phyloP scores from a whole-genome alignment of 2,888 invertebrate genomes.

The Norana najaformis region DNA sequence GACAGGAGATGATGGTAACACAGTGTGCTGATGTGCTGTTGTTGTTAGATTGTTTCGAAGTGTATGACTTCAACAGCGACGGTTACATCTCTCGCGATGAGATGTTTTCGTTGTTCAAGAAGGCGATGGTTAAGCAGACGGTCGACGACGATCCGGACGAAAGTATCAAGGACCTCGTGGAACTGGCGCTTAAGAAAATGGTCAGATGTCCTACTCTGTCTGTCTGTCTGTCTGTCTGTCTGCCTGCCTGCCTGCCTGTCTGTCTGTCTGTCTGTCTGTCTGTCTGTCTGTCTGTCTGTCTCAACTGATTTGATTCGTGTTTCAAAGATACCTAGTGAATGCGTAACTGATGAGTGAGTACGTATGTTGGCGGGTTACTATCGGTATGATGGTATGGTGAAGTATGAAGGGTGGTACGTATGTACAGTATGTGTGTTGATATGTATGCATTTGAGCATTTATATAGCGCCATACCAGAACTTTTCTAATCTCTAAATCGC shows the following conservation, averaged over 20 bases:
- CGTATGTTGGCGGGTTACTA: too few relatives aligned
- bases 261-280: not conserved
- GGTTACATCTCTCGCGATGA: constrained; percentile 81
- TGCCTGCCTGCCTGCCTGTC: not conserved
- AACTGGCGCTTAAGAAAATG: constrained; percentile 73
- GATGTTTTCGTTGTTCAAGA: constrained; percentile 77
- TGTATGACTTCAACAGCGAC: constrained; percentile 81
- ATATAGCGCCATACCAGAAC: too few relatives aligned
- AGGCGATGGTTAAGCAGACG: constrained; percentile 54
- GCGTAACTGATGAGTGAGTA: too few relatives aligned
- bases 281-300: not conserved
- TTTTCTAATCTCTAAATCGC: too few relatives aligned
- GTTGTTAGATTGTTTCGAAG: constrained; percentile 63
- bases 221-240: too few relatives aligned
- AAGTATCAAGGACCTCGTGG: constrained; percentile 78
- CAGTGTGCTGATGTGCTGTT: not conserved
- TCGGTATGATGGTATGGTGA: too few relatives aligned
- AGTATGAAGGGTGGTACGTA: too few relatives aligned
- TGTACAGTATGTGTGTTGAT: too few relatives aligned
- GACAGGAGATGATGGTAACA: too few relatives aligned
- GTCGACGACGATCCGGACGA: constrained; percentile 84
- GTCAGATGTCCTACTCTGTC: constrained; percentile 39
- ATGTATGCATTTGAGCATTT: too few relatives aligned
- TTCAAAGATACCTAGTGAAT: too few relatives aligned
- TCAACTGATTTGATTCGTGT: too few relatives aligned